Percentiles rank a stretch among this genome's conserved stretches.
These are phyloP conservation scores for Mayetiola destructor DNA, from an alignment of 2,888 invertebrate species.

Conservation along the genomic window DNA sequence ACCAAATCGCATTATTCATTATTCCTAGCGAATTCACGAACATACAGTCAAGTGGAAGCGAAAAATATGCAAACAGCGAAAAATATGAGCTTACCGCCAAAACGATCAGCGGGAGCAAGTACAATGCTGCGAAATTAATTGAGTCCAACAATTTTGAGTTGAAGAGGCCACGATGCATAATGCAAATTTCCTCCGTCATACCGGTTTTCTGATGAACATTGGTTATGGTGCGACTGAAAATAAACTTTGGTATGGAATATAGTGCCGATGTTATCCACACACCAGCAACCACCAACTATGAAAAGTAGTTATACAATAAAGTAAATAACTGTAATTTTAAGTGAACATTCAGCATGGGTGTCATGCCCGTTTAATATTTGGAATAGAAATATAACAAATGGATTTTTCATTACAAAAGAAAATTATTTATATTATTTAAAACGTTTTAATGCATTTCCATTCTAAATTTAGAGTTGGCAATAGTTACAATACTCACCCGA, in stretches of 20 bases:
- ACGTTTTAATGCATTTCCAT: too few relatives aligned
- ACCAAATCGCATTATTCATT: not conserved
- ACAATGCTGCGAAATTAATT: constrained; percentile 69
- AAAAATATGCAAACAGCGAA: not conserved
- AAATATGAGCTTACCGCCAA: constrained; percentile 49
- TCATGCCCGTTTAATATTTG: not conserved
- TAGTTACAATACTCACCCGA: constrained; percentile 44
- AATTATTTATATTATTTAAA: too few relatives aligned
- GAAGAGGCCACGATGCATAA: constrained; percentile 58
- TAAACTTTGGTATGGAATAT: constrained; percentile 70
- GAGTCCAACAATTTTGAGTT: constrained; percentile 65
- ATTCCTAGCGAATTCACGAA: not conserved
- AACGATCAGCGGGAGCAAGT: constrained; percentile 62
- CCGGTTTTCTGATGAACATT: constrained; percentile 35
- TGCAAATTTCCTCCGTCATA: constrained; percentile 44
- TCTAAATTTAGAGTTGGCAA: too few relatives aligned
- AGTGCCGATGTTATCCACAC: constrained; percentile 73
- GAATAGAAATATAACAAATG: too few relatives aligned
- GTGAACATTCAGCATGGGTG: not conserved
- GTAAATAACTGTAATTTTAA: not conserved
- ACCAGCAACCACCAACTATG: constrained; percentile 59
- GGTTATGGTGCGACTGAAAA: constrained; percentile 65
- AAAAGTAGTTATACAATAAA: constrained; percentile 20
- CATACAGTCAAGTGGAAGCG: not conserved
- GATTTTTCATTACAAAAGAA: too few relatives aligned